Conservation (phyloP, 2,888 invertebrate species). For the Lepetodrilus schrolli region DNA sequence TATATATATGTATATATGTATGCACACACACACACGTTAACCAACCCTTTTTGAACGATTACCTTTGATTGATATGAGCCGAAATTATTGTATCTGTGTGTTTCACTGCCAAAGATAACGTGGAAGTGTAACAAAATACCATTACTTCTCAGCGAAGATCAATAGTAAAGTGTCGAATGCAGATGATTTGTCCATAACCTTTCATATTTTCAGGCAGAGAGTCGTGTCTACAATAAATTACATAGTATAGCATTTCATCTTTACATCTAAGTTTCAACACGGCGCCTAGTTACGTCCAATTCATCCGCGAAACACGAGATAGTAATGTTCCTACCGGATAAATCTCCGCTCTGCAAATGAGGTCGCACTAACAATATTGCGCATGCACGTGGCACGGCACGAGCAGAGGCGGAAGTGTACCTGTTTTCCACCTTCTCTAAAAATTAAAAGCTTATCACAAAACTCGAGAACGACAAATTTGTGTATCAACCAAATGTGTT, state of each 20-base stretch:
- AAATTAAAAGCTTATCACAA: neutral
- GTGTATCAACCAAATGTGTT: neutral
- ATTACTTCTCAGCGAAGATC: no score
- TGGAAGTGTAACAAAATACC: no score
- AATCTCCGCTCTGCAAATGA: neutral
- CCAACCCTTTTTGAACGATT: no score
- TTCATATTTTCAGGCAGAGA: neutral
- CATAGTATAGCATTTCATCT: conserved; percentile 18
- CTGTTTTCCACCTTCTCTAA: neutral
- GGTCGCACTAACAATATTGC: conserved; percentile 6
- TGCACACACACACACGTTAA: no score
- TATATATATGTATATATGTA: no score
- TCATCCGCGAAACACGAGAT: neutral
- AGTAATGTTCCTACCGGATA: conserved; percentile 4
- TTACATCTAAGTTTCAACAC: neutral
- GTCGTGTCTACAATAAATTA: neutral
- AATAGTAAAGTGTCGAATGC: neutral
- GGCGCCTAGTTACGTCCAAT: neutral
- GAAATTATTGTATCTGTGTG: no score
- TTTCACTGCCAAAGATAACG: no score
- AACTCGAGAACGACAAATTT: neutral
- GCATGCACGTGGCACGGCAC: conserved; percentile 11
- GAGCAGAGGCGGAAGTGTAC: neutral
- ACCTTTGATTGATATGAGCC: no score
- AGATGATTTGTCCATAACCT: neutral